These are phyloP conservation scores for Drosophila simulans DNA, from an alignment of 1,140 invertebrate genomes.

Conservation along the genomic window DNA sequence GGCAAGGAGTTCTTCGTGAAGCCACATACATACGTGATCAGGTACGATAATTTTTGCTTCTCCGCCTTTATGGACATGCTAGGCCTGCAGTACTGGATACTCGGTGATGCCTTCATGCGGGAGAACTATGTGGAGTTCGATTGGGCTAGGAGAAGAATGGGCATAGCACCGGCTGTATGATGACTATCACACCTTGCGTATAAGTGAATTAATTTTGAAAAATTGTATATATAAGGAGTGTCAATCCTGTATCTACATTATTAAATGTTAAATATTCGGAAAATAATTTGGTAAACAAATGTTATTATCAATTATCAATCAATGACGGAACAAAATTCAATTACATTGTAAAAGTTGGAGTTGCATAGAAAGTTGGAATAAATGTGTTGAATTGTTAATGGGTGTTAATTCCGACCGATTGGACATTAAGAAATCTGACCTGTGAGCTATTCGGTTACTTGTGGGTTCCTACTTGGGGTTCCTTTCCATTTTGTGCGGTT, in stretches of 20 bases:
- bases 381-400: background rate
- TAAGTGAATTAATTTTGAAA: too few relatives aligned
- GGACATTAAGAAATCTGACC: background rate
- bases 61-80: conserved; percentile 39
- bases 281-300: background rate
- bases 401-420: background rate
- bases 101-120: conserved; percentile 88
- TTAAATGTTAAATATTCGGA: background rate
- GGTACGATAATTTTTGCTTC: conserved; percentile 17
- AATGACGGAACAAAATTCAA: background rate
- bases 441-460: conserved; percentile 24
- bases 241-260: background rate
- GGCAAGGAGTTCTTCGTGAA: conserved; percentile 17
- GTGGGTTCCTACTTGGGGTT: conserved; percentile 8
- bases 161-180: conserved; percentile 80
- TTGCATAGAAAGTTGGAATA: background rate
- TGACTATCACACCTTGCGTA: too few relatives aligned
- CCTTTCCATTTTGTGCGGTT: conserved; percentile 13
- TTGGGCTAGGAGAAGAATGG: conserved; percentile 88
- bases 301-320: background rate
- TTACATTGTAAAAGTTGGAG: background rate
- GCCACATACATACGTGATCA: conserved; percentile 34
- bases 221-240: too few relatives aligned
- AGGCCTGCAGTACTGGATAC: conserved; percentile 38
- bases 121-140: conserved; percentile 89